Conservation (phyloP, 2,888 invertebrate genomes). For the Plemyria rubiginata region DNA sequence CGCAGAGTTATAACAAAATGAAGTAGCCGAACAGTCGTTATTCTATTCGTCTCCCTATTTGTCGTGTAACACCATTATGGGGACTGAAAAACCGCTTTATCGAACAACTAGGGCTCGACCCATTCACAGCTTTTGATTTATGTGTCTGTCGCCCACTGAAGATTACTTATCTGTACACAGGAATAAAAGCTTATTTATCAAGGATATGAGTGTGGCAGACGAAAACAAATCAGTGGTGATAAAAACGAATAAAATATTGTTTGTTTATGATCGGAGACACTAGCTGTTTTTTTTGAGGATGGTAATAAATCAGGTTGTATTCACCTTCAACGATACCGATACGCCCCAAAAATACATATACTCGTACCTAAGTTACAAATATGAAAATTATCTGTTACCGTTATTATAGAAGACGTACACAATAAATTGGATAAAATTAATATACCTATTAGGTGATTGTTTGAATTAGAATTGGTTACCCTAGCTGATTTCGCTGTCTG, state of each 20-base stretch:
- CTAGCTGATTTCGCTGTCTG: too few species aligned
- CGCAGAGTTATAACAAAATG: conserved; percentile 27
- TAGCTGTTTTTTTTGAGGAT: conserved; percentile 17
- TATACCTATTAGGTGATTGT: too few species aligned
- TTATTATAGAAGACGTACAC: too few species aligned
- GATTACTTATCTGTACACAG: conserved; percentile 70
- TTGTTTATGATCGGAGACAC: conserved; percentile 19
- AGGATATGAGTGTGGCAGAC: conserved; percentile 51
- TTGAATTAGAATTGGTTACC: too few species aligned
- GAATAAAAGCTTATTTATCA: conserved; percentile 69
- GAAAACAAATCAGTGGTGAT: conserved; percentile 53
- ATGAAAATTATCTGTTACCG: too few species aligned
- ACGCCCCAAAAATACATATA: background rate
- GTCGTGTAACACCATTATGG: conserved; percentile 41
- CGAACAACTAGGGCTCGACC: conserved; percentile 52
- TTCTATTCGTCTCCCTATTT: conserved; percentile 36
- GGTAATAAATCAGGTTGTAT: conserved; percentile 11
- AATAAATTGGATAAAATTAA: too few species aligned
- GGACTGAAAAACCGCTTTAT: conserved; percentile 42
- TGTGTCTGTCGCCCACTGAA: conserved; percentile 66
- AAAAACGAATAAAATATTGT: conserved; percentile 35
- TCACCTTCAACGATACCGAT: background rate
- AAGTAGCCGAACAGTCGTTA: conserved; percentile 31
- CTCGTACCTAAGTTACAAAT: too few species aligned
- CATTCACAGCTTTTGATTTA: conserved; percentile 79